These are phyloP conservation scores for Meloidogyne exigua DNA, from an alignment of 1,140 invertebrate species.

Conservation along the genomic window DNA sequence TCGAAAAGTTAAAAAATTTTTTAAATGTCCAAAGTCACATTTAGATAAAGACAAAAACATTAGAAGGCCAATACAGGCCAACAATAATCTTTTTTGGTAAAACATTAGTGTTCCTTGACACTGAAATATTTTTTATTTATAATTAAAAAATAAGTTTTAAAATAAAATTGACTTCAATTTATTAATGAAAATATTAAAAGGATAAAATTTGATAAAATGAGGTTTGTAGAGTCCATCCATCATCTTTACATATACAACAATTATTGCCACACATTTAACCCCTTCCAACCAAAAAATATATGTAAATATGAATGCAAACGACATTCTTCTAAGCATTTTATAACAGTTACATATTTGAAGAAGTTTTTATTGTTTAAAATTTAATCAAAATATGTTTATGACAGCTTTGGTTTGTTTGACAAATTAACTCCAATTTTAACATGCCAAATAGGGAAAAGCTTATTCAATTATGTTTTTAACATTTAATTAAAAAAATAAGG, in stretches of 20 bases:
- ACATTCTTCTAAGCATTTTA: background rate
- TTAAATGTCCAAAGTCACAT: background rate
- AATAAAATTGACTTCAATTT: background rate
- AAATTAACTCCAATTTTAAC: background rate
- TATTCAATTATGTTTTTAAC: background rate
- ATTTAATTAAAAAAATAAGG: background rate
- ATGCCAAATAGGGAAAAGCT: background rate
- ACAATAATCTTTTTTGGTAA: background rate
- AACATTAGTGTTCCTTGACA: background rate
- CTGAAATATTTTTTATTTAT: background rate
- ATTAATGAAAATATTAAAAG: background rate
- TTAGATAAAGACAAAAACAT: background rate
- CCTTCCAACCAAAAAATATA: too few relatives aligned
- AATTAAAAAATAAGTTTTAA: background rate
- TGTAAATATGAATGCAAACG: background rate
- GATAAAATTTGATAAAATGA: background rate
- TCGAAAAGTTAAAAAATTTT: background rate
- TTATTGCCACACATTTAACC: background rate
- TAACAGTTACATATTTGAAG: background rate
- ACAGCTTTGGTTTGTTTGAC: background rate
- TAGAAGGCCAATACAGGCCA: background rate
- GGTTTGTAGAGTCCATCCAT: background rate
- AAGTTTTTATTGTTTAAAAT: background rate
- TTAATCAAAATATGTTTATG: background rate
- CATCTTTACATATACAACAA: background rate